Evolutionary conservation across 2,888 invertebrate species (phyloP), one percentile per base, ranked within the genome.

Genomic region (Phania funesta): DNA sequence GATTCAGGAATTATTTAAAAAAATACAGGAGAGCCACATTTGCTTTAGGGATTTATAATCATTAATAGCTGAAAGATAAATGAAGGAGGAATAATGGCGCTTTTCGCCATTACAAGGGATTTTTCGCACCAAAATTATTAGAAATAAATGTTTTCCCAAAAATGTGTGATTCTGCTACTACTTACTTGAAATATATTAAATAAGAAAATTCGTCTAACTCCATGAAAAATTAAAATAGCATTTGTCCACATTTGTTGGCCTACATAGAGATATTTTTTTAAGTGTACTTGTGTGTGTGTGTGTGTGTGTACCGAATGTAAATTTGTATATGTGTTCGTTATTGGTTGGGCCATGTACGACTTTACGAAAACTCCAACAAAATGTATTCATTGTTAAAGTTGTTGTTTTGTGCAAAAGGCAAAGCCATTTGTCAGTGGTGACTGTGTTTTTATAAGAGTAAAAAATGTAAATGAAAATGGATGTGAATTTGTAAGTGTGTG

Each of bases 391-490:
- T 44, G 62, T 48, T 48, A 48, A 56, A 62, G 24, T 64, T 22
- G 62, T 74, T 29, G 62, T 64, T 44, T 74, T 70, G 56, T 70
- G 64, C 68, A 80, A 75, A 70, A 80, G 75, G 75, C 80, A 75
- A 75, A 80, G 64, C 80, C 70, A 80, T 75, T 80, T 80, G 74
- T 80, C 80, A 75, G 80, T 70, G 75, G 68, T 75, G 58, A 75
- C 64, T 70, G 50, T 70, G 75, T 80, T 70, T 78, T 79, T 68
- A 48, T 62, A 79, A 74, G 22, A 79, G 68, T 62, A 79, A 74
- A 79, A 80, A 74, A 74, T 74, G 46, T 56, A 80, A 80, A 80
- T 74, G 79, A 68, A 80, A 74, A 74, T 79, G 16, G 52, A 67
- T 65, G 73, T 44, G 56, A 74, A 32, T 48, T 62, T 60, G 58